Percentiles rank a stretch among this genome's conserved stretches.
Evolutionary conservation across 2,797 vertebrate genomes (phyloP).

Genomic region (Pangasius mekongensis): DNA sequence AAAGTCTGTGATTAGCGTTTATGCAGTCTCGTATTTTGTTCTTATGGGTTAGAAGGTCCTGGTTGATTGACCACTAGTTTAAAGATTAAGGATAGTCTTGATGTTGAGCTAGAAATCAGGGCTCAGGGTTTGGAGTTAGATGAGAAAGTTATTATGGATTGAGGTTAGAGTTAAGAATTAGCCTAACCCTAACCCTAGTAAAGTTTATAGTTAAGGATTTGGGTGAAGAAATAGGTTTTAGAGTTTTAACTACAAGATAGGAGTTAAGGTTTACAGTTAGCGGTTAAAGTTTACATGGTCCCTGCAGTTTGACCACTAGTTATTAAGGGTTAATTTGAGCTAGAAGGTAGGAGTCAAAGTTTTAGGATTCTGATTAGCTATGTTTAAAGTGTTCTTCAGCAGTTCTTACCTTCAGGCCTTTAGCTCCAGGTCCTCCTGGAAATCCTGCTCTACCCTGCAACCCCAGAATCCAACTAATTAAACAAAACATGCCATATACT

Average conservation of each 20-base stretch:
- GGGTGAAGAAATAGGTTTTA: neutral
- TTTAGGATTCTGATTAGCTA: neutral
- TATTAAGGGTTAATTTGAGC: neutral
- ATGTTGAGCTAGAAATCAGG: neutral
- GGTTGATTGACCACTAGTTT: neutral
- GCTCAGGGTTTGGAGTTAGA: neutral
- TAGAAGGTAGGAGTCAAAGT: neutral
- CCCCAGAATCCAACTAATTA: neutral
- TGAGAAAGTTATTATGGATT: neutral
- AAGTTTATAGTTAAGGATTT: neutral
- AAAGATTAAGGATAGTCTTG: neutral
- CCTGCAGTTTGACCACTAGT: neutral
- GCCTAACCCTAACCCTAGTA: neutral
- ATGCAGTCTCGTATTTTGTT: neutral
- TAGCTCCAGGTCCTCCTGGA: slow-evolving; percentile 65
- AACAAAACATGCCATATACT: neutral
- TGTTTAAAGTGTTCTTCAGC: neutral
- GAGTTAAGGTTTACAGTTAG: neutral
- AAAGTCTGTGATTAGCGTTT: neutral
- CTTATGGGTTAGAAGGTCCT: neutral
- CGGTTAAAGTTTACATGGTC: neutral
- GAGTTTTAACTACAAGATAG: neutral
- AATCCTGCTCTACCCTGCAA: neutral
- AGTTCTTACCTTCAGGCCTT: slow-evolving; percentile 73
- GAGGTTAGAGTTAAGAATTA: neutral